These are phyloP conservation scores for Tenthredo amoena DNA, from an alignment of 2,888 invertebrate species.

Conservation along the genomic window DNA sequence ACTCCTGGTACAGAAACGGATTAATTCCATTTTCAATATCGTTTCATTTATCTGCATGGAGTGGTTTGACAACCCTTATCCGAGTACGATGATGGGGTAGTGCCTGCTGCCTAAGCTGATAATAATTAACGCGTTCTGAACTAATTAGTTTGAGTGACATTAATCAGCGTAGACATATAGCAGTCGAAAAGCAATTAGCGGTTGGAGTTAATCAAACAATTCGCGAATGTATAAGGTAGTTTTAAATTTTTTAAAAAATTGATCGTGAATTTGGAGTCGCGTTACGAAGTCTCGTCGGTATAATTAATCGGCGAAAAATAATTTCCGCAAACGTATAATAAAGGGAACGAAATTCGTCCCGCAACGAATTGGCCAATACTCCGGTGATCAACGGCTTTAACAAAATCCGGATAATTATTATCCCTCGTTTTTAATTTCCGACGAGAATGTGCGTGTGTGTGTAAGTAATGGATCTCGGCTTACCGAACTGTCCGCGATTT, in stretches of 20 bases:
- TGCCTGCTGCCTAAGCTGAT: neutral
- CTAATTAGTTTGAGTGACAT: neutral
- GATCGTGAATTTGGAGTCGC: neutral
- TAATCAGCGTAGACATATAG: neutral
- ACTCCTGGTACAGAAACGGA: neutral
- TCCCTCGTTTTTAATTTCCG: neutral
- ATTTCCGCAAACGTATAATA: neutral
- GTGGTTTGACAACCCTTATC: neutral
- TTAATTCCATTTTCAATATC: neutral
- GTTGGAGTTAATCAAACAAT: neutral
- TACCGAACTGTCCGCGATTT: neutral
- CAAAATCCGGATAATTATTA: neutral
- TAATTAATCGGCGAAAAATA: neutral
- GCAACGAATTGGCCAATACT: neutral
- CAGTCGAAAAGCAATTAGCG: neutral
- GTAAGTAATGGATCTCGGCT: neutral
- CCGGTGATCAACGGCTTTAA: neutral
- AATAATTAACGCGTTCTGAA: slow-evolving; percentile 17
- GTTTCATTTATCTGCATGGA: neutral
- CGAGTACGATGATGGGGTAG: neutral
- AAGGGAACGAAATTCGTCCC: neutral
- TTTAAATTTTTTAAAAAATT: neutral
- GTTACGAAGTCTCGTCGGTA: too few relatives aligned
- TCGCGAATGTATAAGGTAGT: neutral
- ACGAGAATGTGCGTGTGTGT: neutral